Evolutionary conservation across 2,797 vertebrate species (phyloP).

Genomic region (Pipistrellus nathusii): DNA sequence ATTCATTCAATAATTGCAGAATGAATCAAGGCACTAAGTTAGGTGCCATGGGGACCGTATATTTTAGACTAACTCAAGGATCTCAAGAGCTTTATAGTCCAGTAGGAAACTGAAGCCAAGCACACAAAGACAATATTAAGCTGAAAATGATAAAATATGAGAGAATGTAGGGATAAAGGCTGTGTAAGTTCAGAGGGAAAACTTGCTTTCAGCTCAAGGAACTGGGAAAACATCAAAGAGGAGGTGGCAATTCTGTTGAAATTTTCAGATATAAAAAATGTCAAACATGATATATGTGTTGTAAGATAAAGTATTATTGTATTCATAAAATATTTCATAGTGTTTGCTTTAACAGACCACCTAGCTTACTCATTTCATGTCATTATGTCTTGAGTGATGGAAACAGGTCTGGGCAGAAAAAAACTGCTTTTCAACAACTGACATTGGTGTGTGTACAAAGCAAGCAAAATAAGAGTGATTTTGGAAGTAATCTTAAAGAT

Average conservation of each 20-base stretch:
- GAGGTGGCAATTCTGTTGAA: background rate
- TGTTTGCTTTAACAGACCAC: background rate
- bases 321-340: background rate
- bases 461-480: constrained; percentile 7
- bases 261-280: background rate
- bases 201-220: background rate
- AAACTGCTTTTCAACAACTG: background rate
- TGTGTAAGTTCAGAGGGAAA: background rate
- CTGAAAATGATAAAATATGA: background rate
- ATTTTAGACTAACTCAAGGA: background rate
- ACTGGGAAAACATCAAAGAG: background rate
- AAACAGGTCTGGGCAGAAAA: background rate
- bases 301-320: background rate
- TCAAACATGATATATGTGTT: background rate
- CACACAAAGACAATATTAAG: background rate
- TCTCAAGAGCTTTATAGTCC: background rate
- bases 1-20: background rate
- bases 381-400: background rate
- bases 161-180: too few relatives aligned
- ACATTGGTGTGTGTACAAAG: background rate
- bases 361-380: background rate
- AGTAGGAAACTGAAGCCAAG: background rate
- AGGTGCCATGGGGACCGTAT: background rate
- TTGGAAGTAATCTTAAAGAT: constrained; percentile 35
- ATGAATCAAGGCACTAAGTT: background rate